Evolutionary conservation across 2,888 invertebrate species (phyloP), one percentile per base, ranked within the genome.

Genomic region (Artemia sinica): DNA sequence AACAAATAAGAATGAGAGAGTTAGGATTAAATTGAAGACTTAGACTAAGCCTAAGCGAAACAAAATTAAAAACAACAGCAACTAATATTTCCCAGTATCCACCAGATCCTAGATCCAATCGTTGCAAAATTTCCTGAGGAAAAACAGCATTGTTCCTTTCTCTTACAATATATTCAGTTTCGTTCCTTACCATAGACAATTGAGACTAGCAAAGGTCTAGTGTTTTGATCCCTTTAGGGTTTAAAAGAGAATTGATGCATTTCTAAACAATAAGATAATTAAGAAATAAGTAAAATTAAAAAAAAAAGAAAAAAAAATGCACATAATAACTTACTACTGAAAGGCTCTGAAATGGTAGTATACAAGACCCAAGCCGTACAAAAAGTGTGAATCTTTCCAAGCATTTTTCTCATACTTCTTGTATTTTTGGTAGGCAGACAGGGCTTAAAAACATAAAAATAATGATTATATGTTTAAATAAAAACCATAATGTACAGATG

Each of bases 401-500:
- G 74, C 73, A n/a, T 76, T 76, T 10, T 83, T 82, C 75, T 87
- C 86, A 49, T 88, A 79, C 51, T 85, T 85, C 13, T 74, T 72
- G 79, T 88, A 93, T 78, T 91, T 91, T 80, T 97, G 95, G 80
- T 97, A 98, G 4, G 97, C 95, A 28, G 96, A 96, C 81, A 96
- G 84, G 8, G 97, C 96, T 96, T 80, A 67, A 83, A 84, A 75
- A 73, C 76, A 74, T 75, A 72, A 71, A 68, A 68, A 69, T 41
- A 41, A 41, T 41, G 49, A 67, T 67, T 49, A 71, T 41, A 70
- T n/a, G 12, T 66, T 49, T 10, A 18, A n/a, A 52, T 9, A 7
- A 3, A 14, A 7, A 11, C 49, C 48, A 41, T 52, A n/a, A 18
- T 68, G 67, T 12, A 52, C 18, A 66, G 67, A 51, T 66, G 50